Evolutionary conservation across 2,113 vertebrate genomes (phyloP), one percentile per base, ranked within the genome.

Genomic region (Pholis gunnellus): DNA sequence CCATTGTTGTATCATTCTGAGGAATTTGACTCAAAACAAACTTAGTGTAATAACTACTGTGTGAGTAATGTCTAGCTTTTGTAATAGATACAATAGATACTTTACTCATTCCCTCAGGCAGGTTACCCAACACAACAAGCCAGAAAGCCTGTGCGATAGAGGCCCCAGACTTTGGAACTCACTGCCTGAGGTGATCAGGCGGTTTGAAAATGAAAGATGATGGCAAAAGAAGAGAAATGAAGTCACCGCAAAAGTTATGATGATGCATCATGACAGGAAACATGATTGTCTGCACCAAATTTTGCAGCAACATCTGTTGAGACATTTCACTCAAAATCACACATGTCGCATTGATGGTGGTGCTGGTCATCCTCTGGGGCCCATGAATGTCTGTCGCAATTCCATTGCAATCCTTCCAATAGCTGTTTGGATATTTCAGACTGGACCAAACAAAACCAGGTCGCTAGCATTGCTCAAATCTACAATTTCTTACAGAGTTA

Each of bases 61-160:
- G 85, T 79, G 54, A 48, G 38, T 79, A 40, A 84, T 82, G 77
- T 52, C 13, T 34, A 57, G n/a, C 36, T 61, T 87, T 88, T 69
- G 63, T 72, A 64, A 86, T 20, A 72, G 48, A 73, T 57, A 79
- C n/a, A 74, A 75, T 66, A 65, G 42, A 64, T 18, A 63, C 14
- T 71, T 63, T 10, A 66, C 14, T 77, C 52, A 59, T 38, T 81
- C 65, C 72, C 40, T 50, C 36, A 11, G 76, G 61, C 36, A 44
- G 71, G 48, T 78, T 15, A 78, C 15, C 40, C 8, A 75, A 38
- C 0, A 75, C 22, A 72, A 42, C 25, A 78, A 77, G 25, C 6
- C 20, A 78, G 40, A 78, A 77, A 73, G 64, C 63, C 18, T 48
- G 46, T 48, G 46, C 46, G 46, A 52, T 52, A 22, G 50, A 52